phyloP scores from a whole-genome alignment of 2,797 vertebrate species.

The Discoglossus pictus region DNA sequence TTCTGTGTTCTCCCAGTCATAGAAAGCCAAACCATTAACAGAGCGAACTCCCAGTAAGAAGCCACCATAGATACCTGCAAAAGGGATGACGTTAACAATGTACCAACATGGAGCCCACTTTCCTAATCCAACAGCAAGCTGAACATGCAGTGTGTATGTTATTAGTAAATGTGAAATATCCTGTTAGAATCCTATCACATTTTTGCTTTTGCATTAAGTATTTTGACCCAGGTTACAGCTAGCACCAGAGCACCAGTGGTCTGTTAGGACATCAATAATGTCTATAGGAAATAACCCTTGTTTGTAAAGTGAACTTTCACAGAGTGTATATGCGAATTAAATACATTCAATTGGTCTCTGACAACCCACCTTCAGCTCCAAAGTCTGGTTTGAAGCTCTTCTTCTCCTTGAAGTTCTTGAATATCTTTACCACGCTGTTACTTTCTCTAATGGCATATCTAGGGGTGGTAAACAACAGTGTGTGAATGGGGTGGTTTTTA shows the following conservation, averaged over 20 bases:
- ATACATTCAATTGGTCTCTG: constrained; percentile 1
- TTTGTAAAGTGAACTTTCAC: too few relatives aligned
- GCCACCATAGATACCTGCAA: constrained; percentile 92
- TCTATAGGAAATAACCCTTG: too few relatives aligned
- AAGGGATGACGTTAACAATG: constrained; percentile 11
- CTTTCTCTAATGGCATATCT: constrained; percentile 96
- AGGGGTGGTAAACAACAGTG: background rate
- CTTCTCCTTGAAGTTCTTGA: constrained; percentile 99
- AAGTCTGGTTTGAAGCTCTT: constrained; percentile 98
- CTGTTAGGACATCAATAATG: too few relatives aligned
- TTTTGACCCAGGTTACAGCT: too few relatives aligned
- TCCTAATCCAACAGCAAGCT: too few relatives aligned
- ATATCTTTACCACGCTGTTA: constrained; percentile 95
- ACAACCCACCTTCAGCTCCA: constrained; percentile 88
- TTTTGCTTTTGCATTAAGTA: too few relatives aligned
- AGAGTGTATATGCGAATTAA: too few relatives aligned
- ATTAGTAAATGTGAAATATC: too few relatives aligned
- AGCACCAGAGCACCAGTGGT: too few relatives aligned
- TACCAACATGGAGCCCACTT: too few relatives aligned
- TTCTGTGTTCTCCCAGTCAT: constrained; percentile 98
- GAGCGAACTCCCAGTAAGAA: constrained; percentile 93
- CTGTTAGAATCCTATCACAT: too few relatives aligned
- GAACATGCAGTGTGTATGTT: too few relatives aligned
- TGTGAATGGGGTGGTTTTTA: background rate
- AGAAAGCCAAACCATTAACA: constrained; percentile 94